phyloP scores from a whole-genome alignment of 2,113 vertebrate species.

The Meleagris gallopavo region DNA sequence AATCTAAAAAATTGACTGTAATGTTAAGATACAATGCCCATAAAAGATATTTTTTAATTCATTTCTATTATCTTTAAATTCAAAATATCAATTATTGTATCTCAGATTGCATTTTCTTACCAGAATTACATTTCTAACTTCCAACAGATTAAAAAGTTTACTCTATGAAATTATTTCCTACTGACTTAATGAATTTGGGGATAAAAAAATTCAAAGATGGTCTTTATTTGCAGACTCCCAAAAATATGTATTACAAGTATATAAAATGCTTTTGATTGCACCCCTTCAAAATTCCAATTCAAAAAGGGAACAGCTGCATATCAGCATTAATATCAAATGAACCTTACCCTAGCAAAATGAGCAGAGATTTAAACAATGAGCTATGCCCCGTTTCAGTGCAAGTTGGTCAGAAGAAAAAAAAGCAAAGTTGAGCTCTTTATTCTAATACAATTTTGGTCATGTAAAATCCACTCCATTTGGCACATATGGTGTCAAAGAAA shows the following conservation, averaged over 20 bases:
- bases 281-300: background rate
- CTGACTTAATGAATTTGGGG: background rate
- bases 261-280: background rate
- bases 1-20: background rate
- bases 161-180: constrained; percentile 1
- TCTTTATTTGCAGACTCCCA: background rate
- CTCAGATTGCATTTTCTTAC: background rate
- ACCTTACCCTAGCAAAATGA: background rate
- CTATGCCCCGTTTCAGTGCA: background rate
- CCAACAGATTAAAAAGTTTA: background rate
- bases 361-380: background rate
- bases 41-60: background rate
- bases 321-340: background rate
- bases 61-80: background rate
- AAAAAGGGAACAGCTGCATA: background rate
- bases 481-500: background rate
- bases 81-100: background rate
- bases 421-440: background rate
- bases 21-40: background rate
- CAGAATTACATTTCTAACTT: background rate
- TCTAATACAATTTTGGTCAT: background rate
- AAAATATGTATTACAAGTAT: background rate
- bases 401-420: background rate
- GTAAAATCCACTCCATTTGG: background rate
- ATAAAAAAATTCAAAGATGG: background rate